Base-by-base conservation (phyloP, 35 echinoderm and acorn worm genomes). In the Ophiothrix spiculata region DNA sequence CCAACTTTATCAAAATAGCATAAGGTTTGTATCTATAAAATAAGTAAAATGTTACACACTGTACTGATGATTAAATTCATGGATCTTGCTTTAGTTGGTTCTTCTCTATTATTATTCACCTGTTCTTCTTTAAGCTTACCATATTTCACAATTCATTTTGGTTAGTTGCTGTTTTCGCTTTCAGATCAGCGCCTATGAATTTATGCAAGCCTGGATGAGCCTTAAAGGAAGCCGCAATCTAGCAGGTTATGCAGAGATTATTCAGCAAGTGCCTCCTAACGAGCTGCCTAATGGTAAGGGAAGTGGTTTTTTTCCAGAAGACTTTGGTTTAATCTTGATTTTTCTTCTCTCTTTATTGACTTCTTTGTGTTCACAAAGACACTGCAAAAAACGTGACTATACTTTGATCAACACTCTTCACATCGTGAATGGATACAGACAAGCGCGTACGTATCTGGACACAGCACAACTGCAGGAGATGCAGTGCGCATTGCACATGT, bases 131-230 rank as follows among this genome's bases (percentile, higher is more conserved):
- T n/a, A n/a, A n/a, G n/a, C n/a, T n/a, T n/a, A n/a, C n/a, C n/a
- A n/a, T n/a, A n/a, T n/a, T 11, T 74, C 4, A 6, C 64, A 74
- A 29, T 74, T 32, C n/a, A 74, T 29, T 29, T 74, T 8, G 13
- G n/a, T 25, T 74, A 74, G 64, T 29, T 74, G 64, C n/a, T 21
- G 33, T 74, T 19, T 25, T 29, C n/a, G 4, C 25, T 29, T 74
- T 1, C 37, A 97, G 94, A 81, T 90, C 1, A 93, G 87, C 21
- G 90, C 90, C 23, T 97, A 97, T 84, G 94, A 97, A 36, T 97
- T 97, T 84, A 89, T 97, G 78, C 94, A 97, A 38, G 94, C 91
- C 0, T 97, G 94, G 94, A 89, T 77, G 63, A 90, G 90, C n/a
- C 38, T 97, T 23, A 97, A 97, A 75, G 54, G 81, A 1, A 85